Evolutionary conservation across 1,140 invertebrate species (phyloP), one percentile per base, ranked within the genome.

Genomic region (Lordiphosa clarofinis): DNA sequence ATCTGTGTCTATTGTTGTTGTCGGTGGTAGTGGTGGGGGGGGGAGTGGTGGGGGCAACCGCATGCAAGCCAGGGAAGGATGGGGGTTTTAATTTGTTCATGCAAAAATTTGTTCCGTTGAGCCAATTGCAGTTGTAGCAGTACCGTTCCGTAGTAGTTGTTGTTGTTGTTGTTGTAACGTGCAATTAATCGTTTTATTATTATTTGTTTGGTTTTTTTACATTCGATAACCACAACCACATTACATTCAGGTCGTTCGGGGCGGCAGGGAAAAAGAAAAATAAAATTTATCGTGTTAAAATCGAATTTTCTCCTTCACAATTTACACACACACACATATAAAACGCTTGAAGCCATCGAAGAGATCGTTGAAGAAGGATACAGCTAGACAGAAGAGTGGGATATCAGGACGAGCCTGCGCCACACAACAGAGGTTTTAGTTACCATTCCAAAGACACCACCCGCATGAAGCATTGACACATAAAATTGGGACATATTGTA

Each of bases 101-200:
- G 76, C 72, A 86, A 73, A 1, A 42, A 15, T 67, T 60, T 75
- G 68, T 39, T 48, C 31, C 35, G 56, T 65, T 40, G 55, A 43
- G 64, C 68, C 59, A 64, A 75, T 67, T 61, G 57, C 12, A 46
- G 49, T 12, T 46, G 31, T 55, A 35, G 24, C 38, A 15, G 19
- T 49, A 24, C 21, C 24, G 12, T 47, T n/a, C 43, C 24, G 39
- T 56, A 53, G 24, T n/a, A 39, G n/a, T 55, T 47, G 13, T 61
- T 43, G 31, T 75, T 52, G 50, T 70, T 60, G 38, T 64, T 48
- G 57, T 60, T 52, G 43, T 52, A 13, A 35, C 78, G 76, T 81
- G 76, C 76, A 53, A 67, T 81, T 82, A 82, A 82, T 84, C 78
- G 78, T 72, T 82, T 84, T 69, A 75, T 81, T 71, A 59, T 58